These are phyloP conservation scores for Catocala nupta DNA, from an alignment of 2,888 invertebrate genomes.

Conservation along the genomic window DNA sequence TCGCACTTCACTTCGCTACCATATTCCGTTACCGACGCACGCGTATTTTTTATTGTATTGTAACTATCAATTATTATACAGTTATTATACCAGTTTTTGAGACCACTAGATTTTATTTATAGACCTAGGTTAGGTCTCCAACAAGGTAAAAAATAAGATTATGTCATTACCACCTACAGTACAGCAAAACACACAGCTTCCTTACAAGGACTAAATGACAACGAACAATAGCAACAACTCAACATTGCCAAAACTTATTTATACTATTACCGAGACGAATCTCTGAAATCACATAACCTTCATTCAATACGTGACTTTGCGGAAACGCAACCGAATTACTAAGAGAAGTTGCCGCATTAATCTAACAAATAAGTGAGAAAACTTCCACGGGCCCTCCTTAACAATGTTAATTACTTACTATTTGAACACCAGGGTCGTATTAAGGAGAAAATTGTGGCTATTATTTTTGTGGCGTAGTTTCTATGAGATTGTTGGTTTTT, in stretches of 20 bases:
- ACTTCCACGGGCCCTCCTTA: constrained; percentile 37
- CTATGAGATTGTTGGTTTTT: neutral
- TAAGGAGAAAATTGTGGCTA: constrained; percentile 30
- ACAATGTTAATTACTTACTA: constrained; percentile 55
- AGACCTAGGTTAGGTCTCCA: no score
- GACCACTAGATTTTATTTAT: no score
- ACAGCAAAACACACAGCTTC: no score
- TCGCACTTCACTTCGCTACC: no score
- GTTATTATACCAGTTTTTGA: no score
- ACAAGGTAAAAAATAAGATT: no score
- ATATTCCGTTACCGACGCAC: no score
- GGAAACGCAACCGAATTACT: constrained; percentile 40
- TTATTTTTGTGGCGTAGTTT: constrained; percentile 29
- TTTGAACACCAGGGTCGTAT: constrained; percentile 34
- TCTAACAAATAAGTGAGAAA: constrained; percentile 55
- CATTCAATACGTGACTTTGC: constrained; percentile 49
- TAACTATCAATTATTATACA: no score
- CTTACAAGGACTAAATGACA: no score
- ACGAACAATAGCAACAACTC: no score
- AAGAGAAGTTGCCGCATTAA: constrained; percentile 47
- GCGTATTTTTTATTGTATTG: no score
- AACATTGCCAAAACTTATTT: neutral
- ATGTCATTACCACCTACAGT: no score
- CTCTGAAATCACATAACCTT: constrained; percentile 46
- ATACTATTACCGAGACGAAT: constrained; percentile 15